Base-by-base conservation (phyloP, 1,140 invertebrate species). In the Oryzaephilus surinamensis region DNA sequence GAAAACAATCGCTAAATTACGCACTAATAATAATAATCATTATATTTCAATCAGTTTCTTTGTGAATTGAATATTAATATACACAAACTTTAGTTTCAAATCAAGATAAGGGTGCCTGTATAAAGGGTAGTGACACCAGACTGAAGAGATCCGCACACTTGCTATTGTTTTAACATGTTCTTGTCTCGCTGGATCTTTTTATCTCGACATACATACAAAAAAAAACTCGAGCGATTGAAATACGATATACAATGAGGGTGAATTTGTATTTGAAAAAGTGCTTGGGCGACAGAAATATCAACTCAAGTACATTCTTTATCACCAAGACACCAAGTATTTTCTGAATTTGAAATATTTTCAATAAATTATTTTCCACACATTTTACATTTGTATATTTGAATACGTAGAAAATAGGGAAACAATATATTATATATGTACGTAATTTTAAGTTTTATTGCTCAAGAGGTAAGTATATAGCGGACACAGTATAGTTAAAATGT, bases 181-280 rank as follows among this genome's bases (percentile, higher is more conserved):
- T 38, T 38, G 36, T 38, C 36, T 13, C 36, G 30, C 30, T 38
- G 27, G 36, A 38, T 38, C 36, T 28, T 38, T n/a, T 24, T 24
- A n/a, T 11, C 8, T 24, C 11, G 23, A 24, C 11, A 24, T n/a
- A n/a, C 23, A 24, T 38, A 11, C 14, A 31, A 21, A 38, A 31
- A 29, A 38, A 36, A 36, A 36, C 33, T 26, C 16, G 18, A 38
- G 36, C 30, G 36, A 38, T 38, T 38, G 36, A 38, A 38, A 38
- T 31, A 38, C 36, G 36, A 38, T 38, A 28, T 38, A 18, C 27
- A 38, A 38, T 38, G 23, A 28, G 36, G 36, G 36, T 38, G 36
- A 38, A 38, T 38, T 38, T 38, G 30, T 38, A 30, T 38, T n/a
- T n/a, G n/a, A 38, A 38, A 38, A 24, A 38, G 27, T 31, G 36